Evolutionary conservation across 2,888 invertebrate species (phyloP), one percentile per base, ranked within the genome.

Genomic region (Drosophila testacea): DNA sequence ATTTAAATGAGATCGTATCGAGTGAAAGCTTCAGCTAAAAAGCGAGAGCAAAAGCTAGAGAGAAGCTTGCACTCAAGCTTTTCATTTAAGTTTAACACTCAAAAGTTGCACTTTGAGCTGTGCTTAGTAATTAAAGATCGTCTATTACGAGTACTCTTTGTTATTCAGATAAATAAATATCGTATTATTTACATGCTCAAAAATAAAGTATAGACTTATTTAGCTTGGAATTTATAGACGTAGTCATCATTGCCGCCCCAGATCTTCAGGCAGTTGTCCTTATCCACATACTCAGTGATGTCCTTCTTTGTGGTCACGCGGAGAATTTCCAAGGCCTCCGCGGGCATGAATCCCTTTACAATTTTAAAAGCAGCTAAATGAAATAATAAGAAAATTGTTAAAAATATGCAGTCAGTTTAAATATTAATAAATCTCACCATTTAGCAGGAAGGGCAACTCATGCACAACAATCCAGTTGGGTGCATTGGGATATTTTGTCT

Each of bases 361-460:
- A 98, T 94, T 93, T 96, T 98, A 92, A 98, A 98, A 0, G 97
- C 97, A 73, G 98, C 97, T 96, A 16, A n/a, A 51, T 1, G 22
- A 11, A 39, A 7, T 38, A 4, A 28, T 34, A 7, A 9, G 4
- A 7, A 4, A 10, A 7, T 6, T 6, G 11, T 0, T 16, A 4
- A 0, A 16, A 28, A 39, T 6, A 13, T 42, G 4, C 11, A 16
- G 11, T 32, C 2, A 10, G 6, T 0, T 11, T 22, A 4, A 9
- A 16, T 10, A 10, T 38, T 1, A 5, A 7, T 6, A 11, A 5
- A 6, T 57, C 93, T 93, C 93, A 96, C 96, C 95, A 88, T 96
- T 97, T 72, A 98, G 93, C 4, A 98, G 95, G 98, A 98, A 98
- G 0, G 98, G 97, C 96, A 98, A 96, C 90, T 98, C 98, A 91